Conservation (phyloP, 2,797 vertebrate species). For the Halcyon smyrnensis region DNA sequence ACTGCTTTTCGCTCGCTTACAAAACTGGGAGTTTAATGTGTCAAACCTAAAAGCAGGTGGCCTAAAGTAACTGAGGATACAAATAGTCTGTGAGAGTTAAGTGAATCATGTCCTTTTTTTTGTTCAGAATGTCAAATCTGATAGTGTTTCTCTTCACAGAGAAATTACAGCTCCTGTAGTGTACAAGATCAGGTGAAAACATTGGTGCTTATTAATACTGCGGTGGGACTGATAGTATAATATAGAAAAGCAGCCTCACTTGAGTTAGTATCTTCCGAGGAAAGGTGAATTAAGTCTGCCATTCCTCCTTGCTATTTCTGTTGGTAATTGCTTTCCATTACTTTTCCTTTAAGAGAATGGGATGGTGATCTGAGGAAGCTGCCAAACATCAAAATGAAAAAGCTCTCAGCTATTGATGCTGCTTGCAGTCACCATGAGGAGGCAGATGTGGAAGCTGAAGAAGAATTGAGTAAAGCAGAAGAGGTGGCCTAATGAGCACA, state of each 20-base stretch:
- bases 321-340: not conserved
- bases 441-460: conserved; percentile 35
- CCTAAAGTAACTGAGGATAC: not conserved
- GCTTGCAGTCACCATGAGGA: conserved; percentile 47
- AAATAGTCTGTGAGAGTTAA: not conserved
- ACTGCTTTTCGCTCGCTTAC: not conserved
- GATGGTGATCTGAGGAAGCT: conserved; percentile 92
- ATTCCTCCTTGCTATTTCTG: not conserved
- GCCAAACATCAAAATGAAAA: conserved; percentile 93
- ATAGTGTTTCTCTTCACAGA: not conserved
- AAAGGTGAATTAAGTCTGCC: not conserved
- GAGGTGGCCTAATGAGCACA: conserved; percentile 20
- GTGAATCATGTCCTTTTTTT: not conserved
- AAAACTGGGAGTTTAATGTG: not conserved
- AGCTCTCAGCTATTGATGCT: conserved; percentile 81
- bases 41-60: not conserved
- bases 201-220: not conserved
- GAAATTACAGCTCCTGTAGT: not conserved
- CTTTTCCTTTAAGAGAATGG: conserved; percentile 85
- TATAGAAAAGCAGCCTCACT: not conserved
- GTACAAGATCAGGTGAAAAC: not conserved
- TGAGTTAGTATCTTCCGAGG: not conserved
- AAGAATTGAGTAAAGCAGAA: conserved; percentile 39
- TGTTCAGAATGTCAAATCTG: not conserved
- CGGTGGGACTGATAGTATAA: not conserved